Conservation (phyloP, 1,140 invertebrate species). For the Hyles euphorbiae region DNA sequence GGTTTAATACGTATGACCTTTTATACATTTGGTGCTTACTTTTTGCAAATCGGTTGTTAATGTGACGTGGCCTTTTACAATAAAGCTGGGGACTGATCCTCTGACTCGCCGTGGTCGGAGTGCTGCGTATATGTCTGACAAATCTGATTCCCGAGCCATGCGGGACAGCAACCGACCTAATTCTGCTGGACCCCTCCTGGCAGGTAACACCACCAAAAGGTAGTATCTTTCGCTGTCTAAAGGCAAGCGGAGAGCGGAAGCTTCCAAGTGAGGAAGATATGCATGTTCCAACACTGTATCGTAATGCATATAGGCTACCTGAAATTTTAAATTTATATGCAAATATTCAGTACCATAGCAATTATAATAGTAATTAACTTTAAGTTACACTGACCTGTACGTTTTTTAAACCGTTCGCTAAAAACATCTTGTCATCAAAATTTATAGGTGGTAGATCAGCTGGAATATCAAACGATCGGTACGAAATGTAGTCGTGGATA, state of each 20-base stretch:
- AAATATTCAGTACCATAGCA: not conserved
- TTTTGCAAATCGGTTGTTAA: constrained; percentile 86
- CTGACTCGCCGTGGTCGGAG: constrained; percentile 81
- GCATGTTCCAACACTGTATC: constrained; percentile 84
- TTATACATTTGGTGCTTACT: constrained; percentile 67
- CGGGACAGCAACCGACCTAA: constrained; percentile 53
- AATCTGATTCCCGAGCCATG: constrained; percentile 70
- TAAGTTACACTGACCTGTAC: constrained; percentile 45
- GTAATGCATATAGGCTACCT: constrained; percentile 81
- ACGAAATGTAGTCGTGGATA: constrained; percentile 51
- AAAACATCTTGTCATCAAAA: constrained; percentile 51
- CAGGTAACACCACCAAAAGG: constrained; percentile 77
- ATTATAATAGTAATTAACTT: not conserved
- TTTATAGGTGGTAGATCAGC: constrained; percentile 29
- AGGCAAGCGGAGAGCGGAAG: constrained; percentile 83
- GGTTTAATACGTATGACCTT: not conserved
- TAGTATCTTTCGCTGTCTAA: constrained; percentile 82
- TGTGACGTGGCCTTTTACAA: constrained; percentile 84
- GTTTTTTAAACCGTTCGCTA: constrained; percentile 62
- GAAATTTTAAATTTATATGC: constrained; percentile 4
- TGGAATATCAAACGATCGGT: constrained; percentile 54
- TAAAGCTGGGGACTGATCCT: constrained; percentile 86
- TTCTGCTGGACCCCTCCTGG: constrained; percentile 65
- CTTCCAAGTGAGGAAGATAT: constrained; percentile 83
- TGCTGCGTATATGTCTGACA: constrained; percentile 80